Percentiles rank a stretch among this genome's conserved stretches.
These are phyloP conservation scores for Lasioglossum calceatum DNA, from an alignment of 2,888 invertebrate species.

Conservation along the genomic window DNA sequence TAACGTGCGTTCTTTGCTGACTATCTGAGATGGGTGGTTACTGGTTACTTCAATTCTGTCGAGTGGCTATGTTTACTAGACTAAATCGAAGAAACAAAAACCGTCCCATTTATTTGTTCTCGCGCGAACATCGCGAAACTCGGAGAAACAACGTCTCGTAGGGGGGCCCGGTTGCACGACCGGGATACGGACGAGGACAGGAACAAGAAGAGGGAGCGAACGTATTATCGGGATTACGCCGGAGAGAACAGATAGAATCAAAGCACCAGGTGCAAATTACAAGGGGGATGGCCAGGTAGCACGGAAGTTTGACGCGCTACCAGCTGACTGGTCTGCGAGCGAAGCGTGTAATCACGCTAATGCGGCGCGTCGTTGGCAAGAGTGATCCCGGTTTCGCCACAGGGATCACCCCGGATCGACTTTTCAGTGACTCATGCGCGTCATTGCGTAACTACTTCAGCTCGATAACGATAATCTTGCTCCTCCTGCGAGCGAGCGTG, in stretches of 20 bases:
- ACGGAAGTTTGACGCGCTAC: slow-evolving; percentile 68
- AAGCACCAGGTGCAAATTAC: slow-evolving; percentile 83
- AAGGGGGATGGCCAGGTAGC: slow-evolving; percentile 71
- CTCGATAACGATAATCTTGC: slow-evolving; percentile 70
- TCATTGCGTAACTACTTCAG: slow-evolving; percentile 64
- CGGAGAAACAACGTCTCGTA: neutral
- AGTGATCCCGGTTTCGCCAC: slow-evolving; percentile 68
- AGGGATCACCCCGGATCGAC: slow-evolving; percentile 65
- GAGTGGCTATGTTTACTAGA: too few relatives aligned
- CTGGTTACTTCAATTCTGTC: too few relatives aligned
- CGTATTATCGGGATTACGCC: slow-evolving; percentile 68
- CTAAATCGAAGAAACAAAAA: too few relatives aligned
- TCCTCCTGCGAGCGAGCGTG: slow-evolving; percentile 42
- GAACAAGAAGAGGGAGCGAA: neutral
- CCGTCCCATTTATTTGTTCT: neutral
- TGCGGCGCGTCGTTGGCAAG: slow-evolving; percentile 74
- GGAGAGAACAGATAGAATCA: slow-evolving; percentile 78
- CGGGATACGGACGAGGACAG: neutral
- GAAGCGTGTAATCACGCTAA: slow-evolving; percentile 80
- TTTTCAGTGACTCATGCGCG: slow-evolving; percentile 66
- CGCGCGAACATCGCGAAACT: neutral
- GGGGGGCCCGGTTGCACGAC: neutral
- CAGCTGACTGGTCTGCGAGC: slow-evolving; percentile 71
- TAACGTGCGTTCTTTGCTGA: too few relatives aligned
- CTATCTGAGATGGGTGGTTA: too few relatives aligned